phyloP scores from a whole-genome alignment of 2,888 invertebrate species.

The Rhaphigaster nebulosa region DNA sequence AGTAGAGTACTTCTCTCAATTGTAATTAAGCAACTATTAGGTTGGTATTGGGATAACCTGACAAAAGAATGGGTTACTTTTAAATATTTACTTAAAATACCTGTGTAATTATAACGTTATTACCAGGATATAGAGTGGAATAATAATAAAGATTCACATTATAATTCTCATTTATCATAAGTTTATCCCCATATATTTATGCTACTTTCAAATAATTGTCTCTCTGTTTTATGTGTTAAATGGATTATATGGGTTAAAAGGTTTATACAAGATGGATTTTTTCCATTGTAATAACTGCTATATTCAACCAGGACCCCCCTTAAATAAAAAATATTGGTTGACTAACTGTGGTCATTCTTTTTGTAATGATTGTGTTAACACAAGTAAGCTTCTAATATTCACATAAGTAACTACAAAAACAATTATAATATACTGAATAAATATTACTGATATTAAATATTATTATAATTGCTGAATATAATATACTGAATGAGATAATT shows the following conservation, averaged over 20 bases:
- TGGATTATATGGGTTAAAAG: neutral
- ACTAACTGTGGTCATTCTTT: conserved; percentile 94
- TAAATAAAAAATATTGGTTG: conserved; percentile 70
- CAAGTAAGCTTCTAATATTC: conserved; percentile 66
- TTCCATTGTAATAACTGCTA: conserved; percentile 63
- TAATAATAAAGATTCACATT: neutral
- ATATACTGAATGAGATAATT: conserved; percentile 23
- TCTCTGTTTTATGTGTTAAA: too few relatives aligned
- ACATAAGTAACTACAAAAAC: neutral
- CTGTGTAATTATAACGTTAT: neutral
- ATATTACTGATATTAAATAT: too few relatives aligned
- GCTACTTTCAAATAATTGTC: neutral
- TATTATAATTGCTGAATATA: too few relatives aligned
- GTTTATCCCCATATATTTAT: neutral
- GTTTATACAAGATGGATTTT: conserved; percentile 62
- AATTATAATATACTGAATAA: too few relatives aligned
- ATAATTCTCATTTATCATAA: neutral
- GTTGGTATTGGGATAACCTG: neutral
- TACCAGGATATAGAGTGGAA: neutral
- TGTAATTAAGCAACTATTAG: neutral
- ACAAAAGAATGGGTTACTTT: neutral
- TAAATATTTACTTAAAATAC: neutral
- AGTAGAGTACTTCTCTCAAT: neutral
- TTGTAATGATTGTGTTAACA: conserved; percentile 86
- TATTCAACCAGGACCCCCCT: conserved; percentile 59